Evolutionary conservation across 2,888 invertebrate genomes (phyloP).

Genomic region (Anoncus sp.): DNA sequence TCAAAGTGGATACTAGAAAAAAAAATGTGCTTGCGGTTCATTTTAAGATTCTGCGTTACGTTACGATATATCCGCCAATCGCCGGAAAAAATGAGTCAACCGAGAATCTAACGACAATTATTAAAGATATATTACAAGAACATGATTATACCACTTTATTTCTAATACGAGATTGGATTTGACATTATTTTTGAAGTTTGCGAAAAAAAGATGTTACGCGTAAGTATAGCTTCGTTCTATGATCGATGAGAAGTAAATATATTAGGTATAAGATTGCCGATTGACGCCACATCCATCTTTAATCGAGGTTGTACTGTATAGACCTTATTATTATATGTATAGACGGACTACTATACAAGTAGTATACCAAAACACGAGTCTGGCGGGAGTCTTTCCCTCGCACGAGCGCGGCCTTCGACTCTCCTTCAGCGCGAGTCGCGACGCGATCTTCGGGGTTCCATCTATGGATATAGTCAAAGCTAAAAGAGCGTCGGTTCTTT

Average conservation of each 20-base stretch:
- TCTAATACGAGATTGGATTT: neutral
- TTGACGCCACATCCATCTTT: neutral
- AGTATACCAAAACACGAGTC: constrained; percentile 48
- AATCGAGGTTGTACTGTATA: constrained; percentile 28
- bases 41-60: no score
- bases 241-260: neutral
- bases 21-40: no score
- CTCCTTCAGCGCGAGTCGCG: constrained; percentile 52
- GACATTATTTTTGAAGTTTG: neutral
- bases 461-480: constrained; percentile 65
- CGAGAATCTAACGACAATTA: no score
- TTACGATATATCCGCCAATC: no score
- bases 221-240: neutral
- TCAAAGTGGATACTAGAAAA: no score
- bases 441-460: constrained; percentile 67
- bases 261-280: neutral
- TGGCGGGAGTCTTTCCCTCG: constrained; percentile 47
- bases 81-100: no score
- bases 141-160: neutral
- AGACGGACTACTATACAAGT: constrained; percentile 22
- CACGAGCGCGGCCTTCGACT: constrained; percentile 53
- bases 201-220: neutral
- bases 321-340: constrained; percentile 32
- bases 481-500: constrained; percentile 43
- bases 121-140: no score